Evolutionary conservation across 2,888 invertebrate species (phyloP).

Genomic region (Conistra vaccinii): DNA sequence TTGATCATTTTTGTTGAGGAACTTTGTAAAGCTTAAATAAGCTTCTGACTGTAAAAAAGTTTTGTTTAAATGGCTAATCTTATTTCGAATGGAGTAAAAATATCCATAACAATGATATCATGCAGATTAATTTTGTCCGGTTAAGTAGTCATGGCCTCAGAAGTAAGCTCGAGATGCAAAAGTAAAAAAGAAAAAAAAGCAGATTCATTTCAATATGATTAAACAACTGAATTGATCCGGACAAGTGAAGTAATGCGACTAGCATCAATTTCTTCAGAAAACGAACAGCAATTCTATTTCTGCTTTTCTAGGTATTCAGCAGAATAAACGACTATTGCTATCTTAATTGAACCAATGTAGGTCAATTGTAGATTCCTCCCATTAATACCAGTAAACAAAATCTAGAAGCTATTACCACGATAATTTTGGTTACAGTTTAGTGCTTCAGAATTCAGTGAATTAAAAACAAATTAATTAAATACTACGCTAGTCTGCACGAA

Average conservation of each 20-base stretch:
- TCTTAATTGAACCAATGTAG: slow-evolving; percentile 18
- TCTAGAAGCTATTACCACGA: neutral
- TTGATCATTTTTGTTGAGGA: neutral
- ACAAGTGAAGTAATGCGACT: neutral
- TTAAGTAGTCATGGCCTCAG: too few relatives aligned
- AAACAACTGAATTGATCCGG: neutral
- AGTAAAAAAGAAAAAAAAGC: too few relatives aligned
- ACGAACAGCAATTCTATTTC: neutral
- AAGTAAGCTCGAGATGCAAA: too few relatives aligned
- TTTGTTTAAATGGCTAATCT: too few relatives aligned
- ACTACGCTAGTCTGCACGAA: too few relatives aligned
- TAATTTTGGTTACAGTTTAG: neutral
- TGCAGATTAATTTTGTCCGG: too few relatives aligned
- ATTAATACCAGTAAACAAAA: slow-evolving; percentile 3
- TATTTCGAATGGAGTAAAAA: too few relatives aligned
- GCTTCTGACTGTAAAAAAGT: too few relatives aligned
- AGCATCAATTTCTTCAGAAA: slow-evolving; percentile 48
- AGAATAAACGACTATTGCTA: neutral
- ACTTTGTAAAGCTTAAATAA: neutral
- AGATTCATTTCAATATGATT: neutral
- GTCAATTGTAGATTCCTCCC: slow-evolving; percentile 8
- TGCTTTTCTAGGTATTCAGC: neutral
- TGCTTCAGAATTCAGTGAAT: too few relatives aligned
- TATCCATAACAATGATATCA: neutral
- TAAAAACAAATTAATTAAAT: too few relatives aligned